A percentile compares a stretch with the other conserved stretches of the same genome.
Evolutionary conservation across 2,113 vertebrate genomes (phyloP).

Genomic region (Phylloscopus whistleri): DNA sequence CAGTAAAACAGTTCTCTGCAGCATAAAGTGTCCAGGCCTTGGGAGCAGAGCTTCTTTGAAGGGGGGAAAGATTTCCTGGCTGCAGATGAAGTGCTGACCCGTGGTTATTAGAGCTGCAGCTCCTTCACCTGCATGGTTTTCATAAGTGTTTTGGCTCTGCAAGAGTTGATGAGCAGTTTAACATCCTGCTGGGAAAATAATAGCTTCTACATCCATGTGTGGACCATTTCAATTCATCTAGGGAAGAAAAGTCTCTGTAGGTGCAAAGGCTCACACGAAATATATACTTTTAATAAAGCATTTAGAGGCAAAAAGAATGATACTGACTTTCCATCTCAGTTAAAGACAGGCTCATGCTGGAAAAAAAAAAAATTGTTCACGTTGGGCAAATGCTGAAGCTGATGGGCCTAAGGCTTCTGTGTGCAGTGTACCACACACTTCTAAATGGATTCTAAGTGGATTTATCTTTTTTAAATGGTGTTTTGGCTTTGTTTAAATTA

Average conservation of each 20-base stretch:
- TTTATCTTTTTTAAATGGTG: not conserved
- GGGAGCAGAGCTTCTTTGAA: not conserved
- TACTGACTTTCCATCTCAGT: not conserved
- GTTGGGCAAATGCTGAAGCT: not conserved
- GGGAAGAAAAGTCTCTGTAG: not conserved
- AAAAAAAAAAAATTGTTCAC: not conserved
- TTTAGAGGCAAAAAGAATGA: not conserved
- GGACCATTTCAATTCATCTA: not conserved
- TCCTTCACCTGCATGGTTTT: not conserved
- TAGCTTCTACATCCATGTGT: not conserved
- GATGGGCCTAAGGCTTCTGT: not conserved
- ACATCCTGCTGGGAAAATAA: constrained; percentile 50
- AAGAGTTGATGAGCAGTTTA: constrained; percentile 34
- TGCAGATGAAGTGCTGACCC: not conserved
- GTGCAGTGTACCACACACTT: not conserved
- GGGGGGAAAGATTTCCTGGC: not conserved
- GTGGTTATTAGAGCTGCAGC: not conserved
- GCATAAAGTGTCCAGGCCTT: not conserved
- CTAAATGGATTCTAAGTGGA: not conserved
- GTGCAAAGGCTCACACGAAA: not conserved
- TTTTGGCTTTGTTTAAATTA: not conserved
- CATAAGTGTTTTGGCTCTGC: not conserved
- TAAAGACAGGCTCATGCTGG: not conserved
- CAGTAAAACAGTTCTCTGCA: not conserved
- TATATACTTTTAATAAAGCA: not conserved